Base-by-base conservation (phyloP, 2,797 vertebrate species). In the Zenarchopterus dispar region DNA sequence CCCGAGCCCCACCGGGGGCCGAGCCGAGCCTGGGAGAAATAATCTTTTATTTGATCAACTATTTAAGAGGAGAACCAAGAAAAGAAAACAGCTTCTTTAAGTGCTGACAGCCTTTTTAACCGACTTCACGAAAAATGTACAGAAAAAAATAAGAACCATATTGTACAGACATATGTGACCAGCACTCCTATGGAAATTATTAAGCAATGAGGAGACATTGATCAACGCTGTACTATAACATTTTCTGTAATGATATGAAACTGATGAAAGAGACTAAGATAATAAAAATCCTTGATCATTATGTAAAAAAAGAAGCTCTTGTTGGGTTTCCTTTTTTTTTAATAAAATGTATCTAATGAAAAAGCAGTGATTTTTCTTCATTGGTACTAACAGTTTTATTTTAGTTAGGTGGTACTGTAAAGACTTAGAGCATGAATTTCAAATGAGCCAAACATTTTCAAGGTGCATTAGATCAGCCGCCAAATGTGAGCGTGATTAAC, bases 61-160 rank as follows among this genome's bases (percentile, higher is more conserved):
- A 92, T 88, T 90, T 87, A 92, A 87, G 84, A 81, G 67, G 62
- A 70, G 70, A 84, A 74, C 53, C 82, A 78, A 84, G 79, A 87
- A 86, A 89, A 91, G 92, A 94, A 95, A 96, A 94, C 95, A 95
- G 97, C 96, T 97, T 98, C 94, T 97, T 98, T 97, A 96, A 98
- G 96, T 98, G 97, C 97, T 99, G 97, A 98, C 95, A 97, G 97
- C 97, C 97, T 99, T 99, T 99, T 99, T 98, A 99, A 98, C 94
- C 95, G 95, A 98, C 95, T 96, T 97, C 97, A 94, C 92, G 93
- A 91, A 93, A 91, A 96, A 96, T 98, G 97, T 98, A 99, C 97
- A 99, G 96, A 97, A 77, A 89, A 36, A 92, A 91, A 91, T 84
- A 76, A 89, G 90, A 96, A 95, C 94, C 94, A 96, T 97, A 96